A percentile compares a stretch with the other conserved stretches of the same genome.
phyloP scores from a whole-genome alignment of 2,113 vertebrate species.

The Acrocephalus arundinaceus region DNA sequence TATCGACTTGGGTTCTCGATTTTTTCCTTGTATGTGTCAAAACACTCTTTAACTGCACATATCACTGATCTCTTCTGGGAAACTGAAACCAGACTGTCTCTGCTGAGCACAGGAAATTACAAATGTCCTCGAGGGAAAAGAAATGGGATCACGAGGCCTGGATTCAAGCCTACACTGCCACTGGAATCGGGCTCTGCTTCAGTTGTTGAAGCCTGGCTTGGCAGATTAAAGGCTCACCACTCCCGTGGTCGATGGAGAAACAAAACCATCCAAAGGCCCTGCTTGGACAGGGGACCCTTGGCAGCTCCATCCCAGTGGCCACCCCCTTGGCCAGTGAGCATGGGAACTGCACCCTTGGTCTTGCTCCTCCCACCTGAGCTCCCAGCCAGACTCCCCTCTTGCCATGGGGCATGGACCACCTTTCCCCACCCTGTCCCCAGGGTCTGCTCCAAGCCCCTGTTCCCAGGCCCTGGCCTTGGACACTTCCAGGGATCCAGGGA shows the following conservation, averaged over 20 bases:
- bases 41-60: neutral
- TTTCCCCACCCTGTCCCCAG: no score
- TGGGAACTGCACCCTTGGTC: no score
- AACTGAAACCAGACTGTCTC: neutral
- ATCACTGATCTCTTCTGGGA: neutral
- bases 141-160: neutral
- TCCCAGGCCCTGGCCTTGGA: neutral
- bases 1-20: neutral
- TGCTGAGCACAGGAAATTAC: neutral
- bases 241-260: neutral
- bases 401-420: neutral
- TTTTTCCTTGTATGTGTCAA: neutral
- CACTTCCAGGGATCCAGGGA: neutral
- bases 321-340: no score
- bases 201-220: neutral
- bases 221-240: neutral
- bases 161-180: neutral
- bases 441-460: no score
- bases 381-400: no score
- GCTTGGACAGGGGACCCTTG: no score
- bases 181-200: neutral
- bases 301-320: no score
- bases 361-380: no score
- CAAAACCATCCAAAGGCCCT: no score
- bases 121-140: slow-evolving; percentile 16